phyloP scores from a whole-genome alignment of 2,797 vertebrate species.

The Parauchenoglanis punctatus region DNA sequence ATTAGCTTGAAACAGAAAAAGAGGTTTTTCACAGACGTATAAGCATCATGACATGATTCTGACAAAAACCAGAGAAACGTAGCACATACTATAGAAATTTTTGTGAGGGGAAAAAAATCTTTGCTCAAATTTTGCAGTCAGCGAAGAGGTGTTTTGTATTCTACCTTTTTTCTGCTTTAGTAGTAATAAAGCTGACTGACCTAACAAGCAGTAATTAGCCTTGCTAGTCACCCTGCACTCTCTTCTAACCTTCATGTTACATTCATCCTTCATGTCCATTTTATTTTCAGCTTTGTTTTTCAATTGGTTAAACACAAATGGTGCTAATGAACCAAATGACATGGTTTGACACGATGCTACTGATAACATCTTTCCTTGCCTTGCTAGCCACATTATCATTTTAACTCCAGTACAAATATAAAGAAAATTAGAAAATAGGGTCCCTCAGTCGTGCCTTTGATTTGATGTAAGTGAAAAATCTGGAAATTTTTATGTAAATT shows the following conservation, averaged over 20 bases:
- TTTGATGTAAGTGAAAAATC: not conserved
- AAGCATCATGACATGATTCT: not conserved
- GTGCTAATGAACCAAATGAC: not conserved
- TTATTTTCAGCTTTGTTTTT: not conserved
- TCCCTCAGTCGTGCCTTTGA: not conserved
- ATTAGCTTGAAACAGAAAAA: constrained; percentile 10
- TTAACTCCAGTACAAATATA: not conserved
- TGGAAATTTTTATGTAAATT: not conserved
- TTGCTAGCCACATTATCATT: not conserved
- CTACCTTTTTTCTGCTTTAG: not conserved
- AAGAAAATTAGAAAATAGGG: not conserved
- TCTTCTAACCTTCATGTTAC: not conserved
- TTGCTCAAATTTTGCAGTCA: not conserved
- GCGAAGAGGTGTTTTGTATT: not conserved
- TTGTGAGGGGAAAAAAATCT: not conserved
- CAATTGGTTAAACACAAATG: not conserved
- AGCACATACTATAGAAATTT: not conserved
- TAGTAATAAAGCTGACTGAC: not conserved
- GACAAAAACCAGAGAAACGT: not conserved
- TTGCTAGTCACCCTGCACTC: not conserved
- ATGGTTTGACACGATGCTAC: not conserved
- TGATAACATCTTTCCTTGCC: not conserved
- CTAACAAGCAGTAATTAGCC: not conserved
- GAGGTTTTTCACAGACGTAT: not conserved
- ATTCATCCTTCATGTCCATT: not conserved